Conservation (phyloP, 1,140 invertebrate species). For the Aleiodes sp. region DNA sequence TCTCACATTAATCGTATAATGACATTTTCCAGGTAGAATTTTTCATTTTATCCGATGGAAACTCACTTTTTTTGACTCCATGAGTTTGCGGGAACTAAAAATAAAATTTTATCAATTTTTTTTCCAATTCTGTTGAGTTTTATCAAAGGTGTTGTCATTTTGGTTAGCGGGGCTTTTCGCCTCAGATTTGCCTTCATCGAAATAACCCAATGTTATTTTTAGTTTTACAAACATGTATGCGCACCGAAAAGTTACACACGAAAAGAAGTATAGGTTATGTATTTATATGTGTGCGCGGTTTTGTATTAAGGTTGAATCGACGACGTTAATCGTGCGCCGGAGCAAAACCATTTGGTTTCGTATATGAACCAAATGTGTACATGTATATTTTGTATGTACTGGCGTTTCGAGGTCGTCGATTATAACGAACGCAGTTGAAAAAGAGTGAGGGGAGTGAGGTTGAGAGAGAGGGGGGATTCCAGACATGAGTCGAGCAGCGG, state of each 20-base stretch:
- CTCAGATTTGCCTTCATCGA: slow-evolving; percentile 22
- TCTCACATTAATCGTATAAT: too few species aligned
- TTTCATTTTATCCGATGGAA: too few species aligned
- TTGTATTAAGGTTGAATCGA: slow-evolving; percentile 10
- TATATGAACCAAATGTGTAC: too few species aligned
- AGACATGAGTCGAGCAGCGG: slow-evolving; percentile 11
- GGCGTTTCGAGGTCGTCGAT: slow-evolving; percentile 26
- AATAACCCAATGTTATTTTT: slow-evolving; percentile 32
- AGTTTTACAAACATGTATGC: neutral
- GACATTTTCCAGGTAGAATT: too few species aligned
- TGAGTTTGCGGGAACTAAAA: too few species aligned
- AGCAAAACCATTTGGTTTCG: too few species aligned
- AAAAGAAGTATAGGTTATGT: neutral
- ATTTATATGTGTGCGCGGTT: neutral
- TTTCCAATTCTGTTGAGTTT: too few species aligned
- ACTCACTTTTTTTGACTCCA: too few species aligned
- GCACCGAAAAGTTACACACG: slow-evolving; percentile 4
- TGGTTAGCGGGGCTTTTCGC: slow-evolving; percentile 5
- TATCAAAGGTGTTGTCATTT: too few species aligned
- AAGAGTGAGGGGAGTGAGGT: too few species aligned
- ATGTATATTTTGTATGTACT: neutral
- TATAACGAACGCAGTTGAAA: slow-evolving; percentile 22
- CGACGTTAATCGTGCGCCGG: slow-evolving; percentile 18
- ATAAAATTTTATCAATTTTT: too few species aligned
- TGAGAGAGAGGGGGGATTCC: neutral